phyloP scores from a whole-genome alignment of 1,140 invertebrate species.

The Muscidifurax raptorellus region DNA sequence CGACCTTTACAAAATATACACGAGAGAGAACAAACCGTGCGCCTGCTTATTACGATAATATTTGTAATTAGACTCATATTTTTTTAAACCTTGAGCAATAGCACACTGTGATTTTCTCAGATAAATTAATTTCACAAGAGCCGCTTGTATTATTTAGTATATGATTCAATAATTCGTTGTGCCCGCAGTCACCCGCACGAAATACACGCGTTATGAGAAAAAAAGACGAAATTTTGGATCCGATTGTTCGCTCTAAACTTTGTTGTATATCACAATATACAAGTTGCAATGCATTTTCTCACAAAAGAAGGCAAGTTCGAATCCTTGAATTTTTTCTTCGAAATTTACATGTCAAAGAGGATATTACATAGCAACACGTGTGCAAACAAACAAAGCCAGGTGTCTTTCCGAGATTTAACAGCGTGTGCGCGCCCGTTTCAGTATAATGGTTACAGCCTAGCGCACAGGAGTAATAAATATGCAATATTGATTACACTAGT shows the following conservation, averaged over 20 bases:
- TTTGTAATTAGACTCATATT: not conserved
- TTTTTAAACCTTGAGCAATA: not conserved
- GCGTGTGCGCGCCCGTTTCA: not conserved
- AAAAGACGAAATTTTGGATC: no score
- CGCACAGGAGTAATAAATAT: not conserved
- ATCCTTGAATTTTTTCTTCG: not conserved
- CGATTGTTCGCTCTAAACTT: no score
- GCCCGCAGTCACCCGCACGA: no score
- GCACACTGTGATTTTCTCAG: constrained; percentile 60
- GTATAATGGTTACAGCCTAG: not conserved
- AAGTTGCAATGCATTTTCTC: no score
- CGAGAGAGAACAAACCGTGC: no score
- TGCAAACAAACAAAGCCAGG: not conserved
- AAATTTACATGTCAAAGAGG: not conserved
- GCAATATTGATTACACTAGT: not conserved
- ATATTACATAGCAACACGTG: not conserved
- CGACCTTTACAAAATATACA: no score
- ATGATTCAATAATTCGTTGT: constrained; percentile 41
- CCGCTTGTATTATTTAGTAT: not conserved
- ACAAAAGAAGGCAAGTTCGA: not conserved
- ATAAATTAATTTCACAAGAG: constrained; percentile 51
- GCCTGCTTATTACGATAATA: not conserved
- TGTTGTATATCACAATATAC: no score
- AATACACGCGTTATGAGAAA: no score
- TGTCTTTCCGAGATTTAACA: not conserved